A percentile compares a stretch with the other conserved stretches of the same genome.
These are phyloP conservation scores for Formica aserva DNA, from an alignment of 2,888 invertebrate species.

Conservation along the genomic window DNA sequence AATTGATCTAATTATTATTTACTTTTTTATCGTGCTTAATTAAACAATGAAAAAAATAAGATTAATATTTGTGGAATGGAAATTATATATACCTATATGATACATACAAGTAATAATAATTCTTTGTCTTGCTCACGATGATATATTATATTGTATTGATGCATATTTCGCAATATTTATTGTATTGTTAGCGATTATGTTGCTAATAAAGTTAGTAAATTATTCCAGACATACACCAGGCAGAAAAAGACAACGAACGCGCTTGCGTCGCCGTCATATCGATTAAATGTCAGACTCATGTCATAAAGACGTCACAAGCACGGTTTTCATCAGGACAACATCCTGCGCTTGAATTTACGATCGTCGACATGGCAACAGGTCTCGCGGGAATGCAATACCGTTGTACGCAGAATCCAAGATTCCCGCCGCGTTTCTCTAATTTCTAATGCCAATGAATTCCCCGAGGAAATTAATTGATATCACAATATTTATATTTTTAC, in stretches of 20 bases:
- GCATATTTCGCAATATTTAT: not conserved
- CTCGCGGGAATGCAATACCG: constrained; percentile 65
- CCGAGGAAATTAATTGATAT: not conserved
- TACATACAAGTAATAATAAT: not conserved
- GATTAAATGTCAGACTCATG: constrained; percentile 84
- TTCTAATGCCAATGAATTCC: not conserved
- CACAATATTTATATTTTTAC: not conserved
- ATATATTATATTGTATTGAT: not conserved
- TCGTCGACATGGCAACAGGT: constrained; percentile 81
- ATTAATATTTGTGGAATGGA: not conserved
- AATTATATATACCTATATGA: not conserved
- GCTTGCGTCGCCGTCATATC: constrained; percentile 76
- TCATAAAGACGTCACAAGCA: constrained; percentile 86
- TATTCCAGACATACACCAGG: not conserved
- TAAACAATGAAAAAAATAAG: not conserved
- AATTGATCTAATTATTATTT: not conserved
- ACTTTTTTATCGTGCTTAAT: not conserved
- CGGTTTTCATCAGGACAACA: constrained; percentile 86
- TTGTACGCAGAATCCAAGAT: constrained; percentile 60
- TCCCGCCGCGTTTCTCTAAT: constrained; percentile 22
- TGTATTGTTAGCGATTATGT: not conserved
- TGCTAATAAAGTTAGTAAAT: not conserved
- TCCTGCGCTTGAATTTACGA: constrained; percentile 85
- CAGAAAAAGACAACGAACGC: constrained; percentile 16
- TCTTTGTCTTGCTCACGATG: not conserved